phyloP scores from a whole-genome alignment of 23 tunicate species.

The Trididemnum miniatum region DNA sequence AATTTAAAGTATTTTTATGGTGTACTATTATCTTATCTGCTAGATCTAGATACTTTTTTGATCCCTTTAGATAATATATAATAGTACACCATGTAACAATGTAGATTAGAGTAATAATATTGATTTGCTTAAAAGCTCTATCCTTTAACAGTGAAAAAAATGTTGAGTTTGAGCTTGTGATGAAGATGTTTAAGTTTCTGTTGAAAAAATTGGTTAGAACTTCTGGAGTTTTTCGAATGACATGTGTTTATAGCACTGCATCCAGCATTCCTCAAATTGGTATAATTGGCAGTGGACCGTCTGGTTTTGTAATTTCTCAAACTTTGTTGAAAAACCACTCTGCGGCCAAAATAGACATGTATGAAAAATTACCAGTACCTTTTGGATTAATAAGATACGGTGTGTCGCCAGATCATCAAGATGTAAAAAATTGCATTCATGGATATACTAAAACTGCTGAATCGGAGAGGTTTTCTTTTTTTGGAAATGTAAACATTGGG shows the following conservation, averaged over 20 bases:
- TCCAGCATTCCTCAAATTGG: slow-evolving; percentile 41
- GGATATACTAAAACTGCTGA: slow-evolving; percentile 69
- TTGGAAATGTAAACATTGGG: slow-evolving; percentile 78
- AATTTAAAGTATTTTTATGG: no score
- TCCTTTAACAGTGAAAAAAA: no score
- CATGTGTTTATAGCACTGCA: not conserved
- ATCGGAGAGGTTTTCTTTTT: slow-evolving; percentile 56
- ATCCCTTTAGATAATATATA: no score
- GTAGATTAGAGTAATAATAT: no score
- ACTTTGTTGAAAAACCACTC: slow-evolving; percentile 68
- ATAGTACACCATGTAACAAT: no score
- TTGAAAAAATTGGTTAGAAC: not conserved
- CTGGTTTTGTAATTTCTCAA: slow-evolving; percentile 90
- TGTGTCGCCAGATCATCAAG: slow-evolving; percentile 96
- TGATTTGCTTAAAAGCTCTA: no score
- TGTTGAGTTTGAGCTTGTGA: no score
- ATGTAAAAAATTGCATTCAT: slow-evolving; percentile 89
- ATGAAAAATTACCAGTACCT: slow-evolving; percentile 80
- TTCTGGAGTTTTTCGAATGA: not conserved
- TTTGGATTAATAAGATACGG: slow-evolving; percentile 93
- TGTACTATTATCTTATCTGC: no score
- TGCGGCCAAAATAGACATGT: slow-evolving; percentile 51
- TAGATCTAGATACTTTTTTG: no score
- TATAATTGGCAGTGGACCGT: slow-evolving; percentile 88
- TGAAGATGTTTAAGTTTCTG: not conserved